Base-by-base conservation (phyloP, 2,888 invertebrate genomes). In the Pseudococcus jackbeardsleyi region DNA sequence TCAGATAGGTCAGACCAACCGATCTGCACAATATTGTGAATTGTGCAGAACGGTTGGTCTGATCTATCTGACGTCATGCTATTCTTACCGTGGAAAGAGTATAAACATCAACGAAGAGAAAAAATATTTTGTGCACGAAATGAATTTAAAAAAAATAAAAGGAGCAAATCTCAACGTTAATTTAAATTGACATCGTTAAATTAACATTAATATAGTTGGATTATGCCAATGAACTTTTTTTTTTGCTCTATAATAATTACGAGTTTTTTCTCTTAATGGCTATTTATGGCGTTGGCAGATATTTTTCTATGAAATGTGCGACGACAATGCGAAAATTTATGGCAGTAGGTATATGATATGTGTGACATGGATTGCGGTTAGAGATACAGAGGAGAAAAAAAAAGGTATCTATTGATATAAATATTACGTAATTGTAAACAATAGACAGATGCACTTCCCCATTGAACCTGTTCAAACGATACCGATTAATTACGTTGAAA, bases 171-270 rank as follows among this genome's bases (percentile, higher is more conserved):
- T 79, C 42, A 4, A 79, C 46, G 42, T 79, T 79, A 79, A 79
- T 79, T 79, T 79, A 46, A 79, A 79, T 79, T 79, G 79, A 79
- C 79, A 79, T 79, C 0, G 79, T 39, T 79, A 79, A 79, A 79
- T 79, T 79, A 79, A 42, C 79, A 79, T 79, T 79, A 79, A 79
- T 72, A 33, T 79, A 79, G 42, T 9, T 22, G 79, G 42, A 79
- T 79, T 42, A 79, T 79, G 79, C 79, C 79, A 79, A 79, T 79
- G 42, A 79, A 79, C 79, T 46, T 79, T 79, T 79, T 79, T 79
- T 79, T 79, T 33, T 33, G 26, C 11, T 15, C 46, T 59, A 59
- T 19, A 59, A 59, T 19, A 59, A 59, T 19, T 59, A 59, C 19
- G 59, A 5, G 59, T 59, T 59, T 19, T 19, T 19, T 33, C 26